phyloP scores from a whole-genome alignment of 2,888 invertebrate genomes.

The Drosophila nigritarsus region DNA sequence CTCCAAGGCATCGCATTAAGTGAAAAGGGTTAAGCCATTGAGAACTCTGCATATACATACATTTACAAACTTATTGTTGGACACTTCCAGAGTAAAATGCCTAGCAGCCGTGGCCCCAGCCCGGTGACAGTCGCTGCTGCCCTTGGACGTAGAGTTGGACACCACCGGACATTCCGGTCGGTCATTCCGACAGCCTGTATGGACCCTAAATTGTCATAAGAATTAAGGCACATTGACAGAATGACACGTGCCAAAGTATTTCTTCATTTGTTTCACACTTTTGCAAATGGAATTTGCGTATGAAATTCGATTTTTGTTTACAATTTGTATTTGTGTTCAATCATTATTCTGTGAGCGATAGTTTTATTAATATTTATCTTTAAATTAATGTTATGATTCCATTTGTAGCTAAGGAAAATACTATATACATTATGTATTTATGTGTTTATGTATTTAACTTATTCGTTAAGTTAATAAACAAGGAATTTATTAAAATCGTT shows the following conservation, averaged over 20 bases:
- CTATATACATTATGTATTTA: too few relatives aligned
- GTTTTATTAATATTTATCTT: neutral
- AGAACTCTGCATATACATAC: slow-evolving; percentile 17
- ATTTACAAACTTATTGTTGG: slow-evolving; percentile 40
- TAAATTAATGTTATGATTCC: neutral
- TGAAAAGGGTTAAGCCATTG: slow-evolving; percentile 64
- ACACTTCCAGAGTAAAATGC: slow-evolving; percentile 35
- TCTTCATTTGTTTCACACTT: slow-evolving; percentile 29
- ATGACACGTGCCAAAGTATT: slow-evolving; percentile 53
- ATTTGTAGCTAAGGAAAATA: neutral
- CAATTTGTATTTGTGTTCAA: neutral
- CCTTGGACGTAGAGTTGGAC: slow-evolving; percentile 24
- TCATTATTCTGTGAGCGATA: neutral
- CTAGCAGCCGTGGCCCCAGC: slow-evolving; percentile 2
- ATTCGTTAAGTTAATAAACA: neutral
- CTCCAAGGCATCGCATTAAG: slow-evolving; percentile 34
- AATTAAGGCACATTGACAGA: slow-evolving; percentile 68
- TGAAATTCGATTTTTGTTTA: neutral
- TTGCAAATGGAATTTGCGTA: slow-evolving; percentile 5
- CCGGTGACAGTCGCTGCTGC: slow-evolving; percentile 22
- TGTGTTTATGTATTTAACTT: neutral
- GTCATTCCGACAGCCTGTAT: slow-evolving; percentile 1
- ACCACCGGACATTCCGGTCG: slow-evolving; percentile 8
- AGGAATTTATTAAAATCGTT: neutral
- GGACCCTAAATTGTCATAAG: slow-evolving; percentile 50